These are phyloP conservation scores for Amniataba percoides DNA, from an alignment of 2,797 vertebrate species.

Conservation along the genomic window DNA sequence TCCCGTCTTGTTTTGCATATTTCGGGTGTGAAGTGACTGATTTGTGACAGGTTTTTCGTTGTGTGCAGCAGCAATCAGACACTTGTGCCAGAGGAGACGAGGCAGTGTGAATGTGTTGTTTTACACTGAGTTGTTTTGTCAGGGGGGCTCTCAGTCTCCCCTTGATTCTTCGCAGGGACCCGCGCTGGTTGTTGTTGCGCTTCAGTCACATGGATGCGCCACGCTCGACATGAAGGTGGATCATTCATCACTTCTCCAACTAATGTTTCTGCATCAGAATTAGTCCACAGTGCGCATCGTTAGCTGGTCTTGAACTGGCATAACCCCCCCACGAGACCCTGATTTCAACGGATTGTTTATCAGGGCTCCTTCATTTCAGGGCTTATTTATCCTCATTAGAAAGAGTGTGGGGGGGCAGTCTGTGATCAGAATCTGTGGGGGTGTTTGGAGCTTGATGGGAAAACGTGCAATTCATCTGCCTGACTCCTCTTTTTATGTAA, in stretches of 20 bases:
- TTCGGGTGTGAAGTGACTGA: constrained; percentile 4
- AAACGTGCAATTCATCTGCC: not conserved
- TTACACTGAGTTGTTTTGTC: not conserved
- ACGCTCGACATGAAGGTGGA: constrained; percentile 50
- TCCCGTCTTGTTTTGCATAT: constrained; percentile 26
- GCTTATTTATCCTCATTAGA: constrained; percentile 3
- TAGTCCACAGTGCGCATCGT: not conserved
- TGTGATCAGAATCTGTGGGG: not conserved
- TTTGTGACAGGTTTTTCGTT: constrained; percentile 1
- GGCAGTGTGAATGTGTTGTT: accelerated
- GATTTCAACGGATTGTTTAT: constrained; percentile 28
- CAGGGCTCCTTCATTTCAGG: not conserved
- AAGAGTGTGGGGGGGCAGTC: not conserved
- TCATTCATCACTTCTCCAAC: constrained; percentile 39
- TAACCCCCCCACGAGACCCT: constrained; percentile 7
- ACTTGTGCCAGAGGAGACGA: not conserved
- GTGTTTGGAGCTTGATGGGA: not conserved
- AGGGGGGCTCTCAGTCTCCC: constrained; percentile 7
- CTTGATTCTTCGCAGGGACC: constrained; percentile 37
- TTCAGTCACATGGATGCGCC: constrained; percentile 69
- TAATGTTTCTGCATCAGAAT: constrained; percentile 17
- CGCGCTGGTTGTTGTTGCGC: constrained; percentile 48
- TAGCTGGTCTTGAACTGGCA: constrained; percentile 14
- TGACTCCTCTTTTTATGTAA: constrained; percentile 1
- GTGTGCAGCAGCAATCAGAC: not conserved